A percentile compares a stretch with the other conserved stretches of the same genome.
phyloP scores from a whole-genome alignment of 2,797 vertebrate genomes.

The Varecia variegata region DNA sequence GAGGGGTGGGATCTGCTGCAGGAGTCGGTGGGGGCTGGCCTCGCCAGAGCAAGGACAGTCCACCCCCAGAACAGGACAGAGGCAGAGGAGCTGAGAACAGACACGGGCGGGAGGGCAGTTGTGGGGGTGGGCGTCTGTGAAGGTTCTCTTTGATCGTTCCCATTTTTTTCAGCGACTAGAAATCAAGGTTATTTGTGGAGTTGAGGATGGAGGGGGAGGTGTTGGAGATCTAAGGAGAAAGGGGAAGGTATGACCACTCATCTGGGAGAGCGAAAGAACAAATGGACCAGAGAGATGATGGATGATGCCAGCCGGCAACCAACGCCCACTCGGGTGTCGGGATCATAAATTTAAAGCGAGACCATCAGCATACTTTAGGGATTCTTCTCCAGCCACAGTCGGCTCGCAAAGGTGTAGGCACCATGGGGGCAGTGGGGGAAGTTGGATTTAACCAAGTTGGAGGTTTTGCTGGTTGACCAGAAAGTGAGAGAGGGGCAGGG shows the following conservation, averaged over 20 bases:
- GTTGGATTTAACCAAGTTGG: too few relatives aligned
- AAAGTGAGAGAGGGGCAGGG: background rate
- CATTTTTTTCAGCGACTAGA: background rate
- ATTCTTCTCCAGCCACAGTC: background rate
- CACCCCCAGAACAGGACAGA: background rate
- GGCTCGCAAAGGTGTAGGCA: background rate
- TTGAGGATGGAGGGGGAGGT: background rate
- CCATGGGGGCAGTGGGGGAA: background rate
- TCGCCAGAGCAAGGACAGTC: background rate
- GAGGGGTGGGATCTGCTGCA: background rate
- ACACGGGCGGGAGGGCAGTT: background rate
- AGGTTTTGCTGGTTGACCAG: background rate
- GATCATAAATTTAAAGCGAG: background rate
- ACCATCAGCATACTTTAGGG: fast-evolving
- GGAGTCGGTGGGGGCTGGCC: background rate
- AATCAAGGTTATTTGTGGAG: constrained; percentile 21
- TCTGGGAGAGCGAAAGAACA: background rate
- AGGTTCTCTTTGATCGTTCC: background rate
- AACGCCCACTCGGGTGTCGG: background rate
- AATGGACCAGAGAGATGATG: background rate
- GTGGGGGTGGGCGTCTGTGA: background rate
- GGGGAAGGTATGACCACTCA: background rate
- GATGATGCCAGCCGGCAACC: background rate
- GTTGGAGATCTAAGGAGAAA: background rate
- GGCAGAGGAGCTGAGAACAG: background rate